Evolutionary conservation across 1,140 invertebrate species (phyloP).

Genomic region (Paraescarpia echinospica): DNA sequence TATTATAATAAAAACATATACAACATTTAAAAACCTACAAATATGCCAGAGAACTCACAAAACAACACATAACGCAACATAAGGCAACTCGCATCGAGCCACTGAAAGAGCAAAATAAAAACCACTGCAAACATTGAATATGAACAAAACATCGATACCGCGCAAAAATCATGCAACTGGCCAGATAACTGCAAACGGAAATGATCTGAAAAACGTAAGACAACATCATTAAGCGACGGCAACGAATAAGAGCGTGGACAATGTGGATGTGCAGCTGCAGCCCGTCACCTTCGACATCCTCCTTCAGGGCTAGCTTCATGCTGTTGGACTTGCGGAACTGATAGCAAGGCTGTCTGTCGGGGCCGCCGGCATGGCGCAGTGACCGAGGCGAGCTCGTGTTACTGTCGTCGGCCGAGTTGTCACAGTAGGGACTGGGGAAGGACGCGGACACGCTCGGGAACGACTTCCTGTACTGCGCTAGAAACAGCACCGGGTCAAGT

Average conservation of each 20-base stretch:
- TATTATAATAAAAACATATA: slow-evolving; percentile 7
- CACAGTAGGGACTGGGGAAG: slow-evolving; percentile 13
- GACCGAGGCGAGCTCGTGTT: slow-evolving; percentile 29
- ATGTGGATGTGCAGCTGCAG: not conserved
- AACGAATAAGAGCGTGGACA: not conserved
- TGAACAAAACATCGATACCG: slow-evolving; percentile 35
- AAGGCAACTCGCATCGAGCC: no score
- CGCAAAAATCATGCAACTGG: slow-evolving; percentile 10
- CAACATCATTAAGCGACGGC: not conserved
- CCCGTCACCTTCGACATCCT: slow-evolving; percentile 43
- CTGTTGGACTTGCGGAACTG: slow-evolving; percentile 54
- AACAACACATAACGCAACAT: not conserved
- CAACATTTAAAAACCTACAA: not conserved
- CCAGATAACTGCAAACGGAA: slow-evolving; percentile 13
- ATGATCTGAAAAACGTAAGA: slow-evolving; percentile 24
- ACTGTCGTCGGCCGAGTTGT: slow-evolving; percentile 22
- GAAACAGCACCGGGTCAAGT: not conserved
- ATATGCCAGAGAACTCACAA: not conserved
- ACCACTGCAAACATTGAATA: slow-evolving; percentile 25
- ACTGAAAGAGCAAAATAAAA: not conserved
- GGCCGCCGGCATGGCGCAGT: slow-evolving; percentile 27
- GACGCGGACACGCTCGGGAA: slow-evolving; percentile 21
- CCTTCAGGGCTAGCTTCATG: slow-evolving; percentile 50
- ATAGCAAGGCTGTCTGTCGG: slow-evolving; percentile 24
- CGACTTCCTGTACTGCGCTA: slow-evolving; percentile 25